Conservation (phyloP, 2,888 invertebrate species). For the Eutolmus rufibarbis region DNA sequence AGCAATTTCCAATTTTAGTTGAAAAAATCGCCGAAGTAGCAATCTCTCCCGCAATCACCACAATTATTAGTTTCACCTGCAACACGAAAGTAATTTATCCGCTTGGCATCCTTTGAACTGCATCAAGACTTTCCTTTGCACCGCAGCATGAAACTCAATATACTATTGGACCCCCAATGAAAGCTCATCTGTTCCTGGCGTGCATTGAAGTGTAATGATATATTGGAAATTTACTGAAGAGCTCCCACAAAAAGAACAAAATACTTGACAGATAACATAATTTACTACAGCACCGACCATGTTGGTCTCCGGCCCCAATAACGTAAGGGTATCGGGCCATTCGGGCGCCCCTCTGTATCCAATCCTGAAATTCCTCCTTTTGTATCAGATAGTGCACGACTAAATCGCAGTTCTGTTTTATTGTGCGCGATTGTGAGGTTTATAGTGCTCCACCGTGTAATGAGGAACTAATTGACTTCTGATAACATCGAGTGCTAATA, state of each 20-base stretch:
- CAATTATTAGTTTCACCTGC: slow-evolving; percentile 36
- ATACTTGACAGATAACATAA: slow-evolving; percentile 39
- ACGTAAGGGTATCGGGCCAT: background rate
- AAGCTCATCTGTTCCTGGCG: slow-evolving; percentile 38
- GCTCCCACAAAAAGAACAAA: slow-evolving; percentile 24
- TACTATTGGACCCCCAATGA: slow-evolving; percentile 23
- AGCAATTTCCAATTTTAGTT: background rate
- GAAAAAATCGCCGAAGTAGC: background rate
- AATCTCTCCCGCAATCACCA: slow-evolving; percentile 20
- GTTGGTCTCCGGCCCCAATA: background rate
- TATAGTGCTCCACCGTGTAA: background rate
- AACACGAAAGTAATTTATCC: slow-evolving; percentile 28
- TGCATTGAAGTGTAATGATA: slow-evolving; percentile 37
- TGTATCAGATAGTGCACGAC: background rate
- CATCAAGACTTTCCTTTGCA: slow-evolving; percentile 19
- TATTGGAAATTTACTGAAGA: slow-evolving; percentile 40
- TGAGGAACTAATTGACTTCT: background rate
- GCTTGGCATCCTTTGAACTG: slow-evolving; percentile 24
- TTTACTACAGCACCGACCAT: slow-evolving; percentile 24
- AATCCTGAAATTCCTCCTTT: slow-evolving; percentile 13
- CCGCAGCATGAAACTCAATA: slow-evolving; percentile 31
- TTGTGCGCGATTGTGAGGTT: background rate
- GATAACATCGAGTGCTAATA: background rate
- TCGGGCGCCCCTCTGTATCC: background rate
- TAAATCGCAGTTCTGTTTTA: background rate